Percentiles rank a stretch among this genome's conserved stretches.
Conservation (phyloP, 1,140 invertebrate genomes). For the Drosophila setifemur region DNA sequence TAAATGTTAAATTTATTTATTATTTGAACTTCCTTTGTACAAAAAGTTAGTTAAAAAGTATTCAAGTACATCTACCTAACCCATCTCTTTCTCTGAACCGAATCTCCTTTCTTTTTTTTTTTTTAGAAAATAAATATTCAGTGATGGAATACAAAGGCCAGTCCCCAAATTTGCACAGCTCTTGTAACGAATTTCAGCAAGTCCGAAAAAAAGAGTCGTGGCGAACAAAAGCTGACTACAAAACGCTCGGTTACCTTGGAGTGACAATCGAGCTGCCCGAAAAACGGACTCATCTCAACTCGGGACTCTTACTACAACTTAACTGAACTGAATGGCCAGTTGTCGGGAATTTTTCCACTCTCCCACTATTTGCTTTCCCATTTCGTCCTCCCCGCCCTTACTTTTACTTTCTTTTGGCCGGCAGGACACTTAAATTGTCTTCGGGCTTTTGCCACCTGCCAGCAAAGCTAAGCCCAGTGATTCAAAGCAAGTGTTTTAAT, state of each 20-base stretch:
- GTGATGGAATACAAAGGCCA: constrained; percentile 48
- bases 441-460: background rate
- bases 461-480: background rate
- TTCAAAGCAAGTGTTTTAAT: constrained; percentile 55
- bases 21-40: no score
- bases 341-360: constrained; percentile 25
- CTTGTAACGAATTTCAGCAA: constrained; percentile 18
- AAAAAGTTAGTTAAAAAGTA: no score
- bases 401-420: constrained; percentile 4
- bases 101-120: background rate
- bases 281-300: constrained; percentile 13
- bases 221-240: constrained; percentile 39
- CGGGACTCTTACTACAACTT: constrained; percentile 15
- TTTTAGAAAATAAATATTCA: constrained; percentile 61
- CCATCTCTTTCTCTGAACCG: background rate
- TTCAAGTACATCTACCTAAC: no score
- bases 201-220: constrained; percentile 6
- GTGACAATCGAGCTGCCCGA: constrained; percentile 31
- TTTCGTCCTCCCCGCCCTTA: constrained; percentile 1
- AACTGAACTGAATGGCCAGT: constrained; percentile 15
- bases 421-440: constrained; percentile 24
- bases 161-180: constrained; percentile 32
- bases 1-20: no score
- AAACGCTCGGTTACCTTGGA: constrained; percentile 53
- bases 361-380: constrained; percentile 7